phyloP scores from a whole-genome alignment of 2,888 invertebrate genomes.

The Aspidapion aeneum region DNA sequence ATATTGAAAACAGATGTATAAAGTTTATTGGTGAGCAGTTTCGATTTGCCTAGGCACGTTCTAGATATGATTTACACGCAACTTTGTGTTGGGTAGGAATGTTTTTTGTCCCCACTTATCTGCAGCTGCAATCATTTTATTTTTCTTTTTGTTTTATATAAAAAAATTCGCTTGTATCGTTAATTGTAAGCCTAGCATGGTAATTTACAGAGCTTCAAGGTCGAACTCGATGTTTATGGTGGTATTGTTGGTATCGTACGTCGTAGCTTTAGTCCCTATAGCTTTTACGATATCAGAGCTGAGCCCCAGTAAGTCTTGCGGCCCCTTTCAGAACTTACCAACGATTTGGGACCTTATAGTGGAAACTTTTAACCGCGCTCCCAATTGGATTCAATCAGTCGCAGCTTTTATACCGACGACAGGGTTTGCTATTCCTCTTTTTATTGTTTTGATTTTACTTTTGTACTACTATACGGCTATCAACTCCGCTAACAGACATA shows the following conservation, averaged over 20 bases:
- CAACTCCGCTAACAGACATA: conserved; percentile 76
- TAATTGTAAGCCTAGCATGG: conserved; percentile 72
- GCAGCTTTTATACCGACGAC: conserved; percentile 71
- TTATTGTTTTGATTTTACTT: conserved; percentile 64
- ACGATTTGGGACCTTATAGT: conserved; percentile 66
- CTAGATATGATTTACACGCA: conserved; percentile 84
- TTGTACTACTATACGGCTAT: conserved; percentile 84
- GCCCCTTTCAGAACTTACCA: conserved; percentile 67
- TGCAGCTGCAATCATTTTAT: conserved; percentile 64
- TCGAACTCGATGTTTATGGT: conserved; percentile 84
- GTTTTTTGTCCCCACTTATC: conserved; percentile 83
- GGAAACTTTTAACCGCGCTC: conserved; percentile 59
- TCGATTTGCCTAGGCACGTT: conserved; percentile 81
- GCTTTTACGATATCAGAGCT: conserved; percentile 72
- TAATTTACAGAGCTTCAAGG: conserved; percentile 71
- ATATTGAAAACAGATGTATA: conserved; percentile 59
- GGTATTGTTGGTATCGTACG: conserved; percentile 71
- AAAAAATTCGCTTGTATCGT: conserved; percentile 80
- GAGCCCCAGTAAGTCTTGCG: conserved; percentile 71
- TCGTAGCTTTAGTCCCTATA: conserved; percentile 67
- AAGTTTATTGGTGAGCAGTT: conserved; percentile 69
- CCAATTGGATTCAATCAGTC: conserved; percentile 56
- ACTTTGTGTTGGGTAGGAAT: conserved; percentile 84
- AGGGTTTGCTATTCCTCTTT: conserved; percentile 74
- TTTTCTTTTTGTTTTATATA: conserved; percentile 75